Evolutionary conservation across 2,113 vertebrate species (phyloP).

Genomic region (Phyllostomus discolor): DNA sequence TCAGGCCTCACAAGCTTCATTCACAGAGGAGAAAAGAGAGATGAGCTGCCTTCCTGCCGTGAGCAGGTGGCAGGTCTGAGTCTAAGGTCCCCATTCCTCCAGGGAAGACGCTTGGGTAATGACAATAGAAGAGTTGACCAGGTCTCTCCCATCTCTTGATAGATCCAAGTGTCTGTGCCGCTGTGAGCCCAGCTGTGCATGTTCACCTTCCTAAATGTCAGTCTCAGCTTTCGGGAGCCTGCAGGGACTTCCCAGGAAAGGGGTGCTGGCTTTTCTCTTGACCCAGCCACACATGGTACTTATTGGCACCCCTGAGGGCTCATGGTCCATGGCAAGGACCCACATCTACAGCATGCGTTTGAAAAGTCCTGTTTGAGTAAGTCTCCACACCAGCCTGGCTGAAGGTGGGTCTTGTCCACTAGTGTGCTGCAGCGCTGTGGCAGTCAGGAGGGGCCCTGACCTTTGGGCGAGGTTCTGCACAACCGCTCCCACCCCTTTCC

Average conservation of each 20-base stretch:
- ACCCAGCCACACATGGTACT: accelerated
- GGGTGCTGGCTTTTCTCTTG: background rate
- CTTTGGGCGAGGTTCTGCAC: background rate
- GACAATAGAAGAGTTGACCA: background rate
- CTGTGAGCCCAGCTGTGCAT: background rate
- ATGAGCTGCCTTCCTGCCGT: accelerated
- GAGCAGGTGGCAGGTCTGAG: background rate
- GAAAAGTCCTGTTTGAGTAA: background rate
- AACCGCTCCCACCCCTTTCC: background rate
- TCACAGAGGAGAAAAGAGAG: background rate
- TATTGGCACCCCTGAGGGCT: background rate
- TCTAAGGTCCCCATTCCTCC: background rate
- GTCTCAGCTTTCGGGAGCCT: background rate
- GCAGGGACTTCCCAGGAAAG: too few species aligned
- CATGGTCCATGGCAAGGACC: background rate
- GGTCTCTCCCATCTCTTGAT: background rate
- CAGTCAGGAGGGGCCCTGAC: background rate
- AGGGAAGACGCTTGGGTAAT: background rate
- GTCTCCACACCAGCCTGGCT: background rate
- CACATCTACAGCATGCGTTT: accelerated
- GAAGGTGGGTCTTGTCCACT: background rate
- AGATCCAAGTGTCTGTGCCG: accelerated
- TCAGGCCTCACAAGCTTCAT: too few species aligned
- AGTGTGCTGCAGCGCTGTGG: accelerated
- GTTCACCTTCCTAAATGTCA: background rate